Evolutionary conservation across 2,888 invertebrate genomes (phyloP).

Genomic region (Callosobruchus maculatus): DNA sequence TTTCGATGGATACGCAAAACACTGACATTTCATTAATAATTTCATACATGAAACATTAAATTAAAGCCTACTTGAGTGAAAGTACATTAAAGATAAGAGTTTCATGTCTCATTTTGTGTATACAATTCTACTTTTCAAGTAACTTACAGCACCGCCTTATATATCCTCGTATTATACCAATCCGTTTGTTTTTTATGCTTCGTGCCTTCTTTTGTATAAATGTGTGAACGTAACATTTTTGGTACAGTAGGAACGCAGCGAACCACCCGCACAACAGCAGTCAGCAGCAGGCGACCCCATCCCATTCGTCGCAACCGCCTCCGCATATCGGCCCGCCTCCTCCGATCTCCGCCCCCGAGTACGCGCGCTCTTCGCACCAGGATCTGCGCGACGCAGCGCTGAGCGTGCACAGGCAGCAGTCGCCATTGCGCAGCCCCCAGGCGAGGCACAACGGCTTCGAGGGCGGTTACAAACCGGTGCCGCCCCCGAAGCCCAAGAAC

Average conservation of each 20-base stretch:
- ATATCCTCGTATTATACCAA: no score
- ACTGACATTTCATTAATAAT: no score
- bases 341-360: constrained; percentile 30
- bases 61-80: no score
- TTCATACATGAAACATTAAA: no score
- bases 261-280: not conserved
- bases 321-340: not conserved
- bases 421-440: constrained; percentile 39
- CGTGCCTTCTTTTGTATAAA: not conserved
- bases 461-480: constrained; percentile 75
- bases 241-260: constrained; percentile 32
- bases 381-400: constrained; percentile 45
- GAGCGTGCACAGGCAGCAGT: constrained; percentile 45
- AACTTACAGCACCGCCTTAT: no score
- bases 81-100: no score
- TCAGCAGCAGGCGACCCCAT: constrained; percentile 15
- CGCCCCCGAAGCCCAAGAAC: constrained; percentile 90
- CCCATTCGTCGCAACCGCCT: constrained; percentile 3
- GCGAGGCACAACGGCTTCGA: constrained; percentile 44
- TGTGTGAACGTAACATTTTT: not conserved
- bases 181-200: no score
- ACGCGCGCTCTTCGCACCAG: constrained; percentile 45
- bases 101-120: no score
- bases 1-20: no score
- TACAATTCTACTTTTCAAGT: no score